Evolutionary conservation across 2,888 invertebrate species (phyloP).

Genomic region (Cerastis leucographa): DNA sequence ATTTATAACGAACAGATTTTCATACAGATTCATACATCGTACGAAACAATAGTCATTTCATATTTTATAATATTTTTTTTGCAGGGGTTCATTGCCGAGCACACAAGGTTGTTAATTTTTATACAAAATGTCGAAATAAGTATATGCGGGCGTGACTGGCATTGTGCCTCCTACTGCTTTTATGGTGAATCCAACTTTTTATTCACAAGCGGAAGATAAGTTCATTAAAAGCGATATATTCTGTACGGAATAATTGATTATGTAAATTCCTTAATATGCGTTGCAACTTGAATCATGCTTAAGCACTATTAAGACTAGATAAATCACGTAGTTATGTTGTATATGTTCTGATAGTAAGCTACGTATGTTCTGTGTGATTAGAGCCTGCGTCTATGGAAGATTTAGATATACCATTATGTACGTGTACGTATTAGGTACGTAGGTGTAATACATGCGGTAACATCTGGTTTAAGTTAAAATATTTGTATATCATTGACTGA

Average conservation of each 20-base stretch:
- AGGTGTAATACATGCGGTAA: slow-evolving; percentile 12
- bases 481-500: slow-evolving; percentile 48
- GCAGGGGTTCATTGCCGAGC: slow-evolving; percentile 76
- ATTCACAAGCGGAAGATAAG: slow-evolving; percentile 47
- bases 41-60: slow-evolving; percentile 72
- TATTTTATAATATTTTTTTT: slow-evolving; percentile 67
- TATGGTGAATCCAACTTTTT: slow-evolving; percentile 56
- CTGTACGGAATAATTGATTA: slow-evolving; percentile 50
- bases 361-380: slow-evolving; percentile 35
- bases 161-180: slow-evolving; percentile 63
- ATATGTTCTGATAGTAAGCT: slow-evolving; percentile 40
- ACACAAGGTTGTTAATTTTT: slow-evolving; percentile 76
- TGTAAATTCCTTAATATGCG: slow-evolving; percentile 46
- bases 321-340: slow-evolving; percentile 56
- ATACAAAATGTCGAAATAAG: slow-evolving; percentile 69
- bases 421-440: slow-evolving; percentile 2
- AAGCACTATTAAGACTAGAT: slow-evolving; percentile 48
- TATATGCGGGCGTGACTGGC: slow-evolving; percentile 68
- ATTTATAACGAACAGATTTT: slow-evolving; percentile 61
- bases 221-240: slow-evolving; percentile 37
- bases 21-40: slow-evolving; percentile 59
- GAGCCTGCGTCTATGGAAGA: slow-evolving; percentile 38
- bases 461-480: slow-evolving; percentile 37
- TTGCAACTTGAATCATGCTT: slow-evolving; percentile 50
- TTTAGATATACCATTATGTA: slow-evolving; percentile 32